Evolutionary conservation across 53 echinoderm and acorn worm genomes (phyloP), one percentile per base, ranked within the genome.

Genomic region (Echinometra lucunter): DNA sequence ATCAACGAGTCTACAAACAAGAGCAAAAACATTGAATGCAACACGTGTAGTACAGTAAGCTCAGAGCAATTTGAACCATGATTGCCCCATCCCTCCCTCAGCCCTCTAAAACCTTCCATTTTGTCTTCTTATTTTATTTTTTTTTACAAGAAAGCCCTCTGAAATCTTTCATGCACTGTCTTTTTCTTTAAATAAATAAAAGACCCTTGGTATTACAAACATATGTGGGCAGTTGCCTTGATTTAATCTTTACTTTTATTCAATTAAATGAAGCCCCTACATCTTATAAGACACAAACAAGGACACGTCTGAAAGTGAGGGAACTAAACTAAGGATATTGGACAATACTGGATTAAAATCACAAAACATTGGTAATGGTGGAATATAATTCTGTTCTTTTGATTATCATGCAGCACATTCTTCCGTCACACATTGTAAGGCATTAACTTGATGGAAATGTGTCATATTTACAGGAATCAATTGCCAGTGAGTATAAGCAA

Each of bases 401-500:
- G 49, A 49, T 85, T 49, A n/a, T 85, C 49, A 47, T 85, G 85
- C 85, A 85, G 85, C 85, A 85, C 85, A 85, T 53, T 85, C 28
- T 47, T 47, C 49, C n/a, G n/a, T 47, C 85, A 85, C 85, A 85
- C 85, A 85, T 19, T 42, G 85, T 85, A 85, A 85, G 85, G 85
- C 85, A 49, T 85, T n/a, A 85, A 53, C 27, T 30, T 23, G 17
- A 42, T 85, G 85, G 85, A 28, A 85, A 85, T 85, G 85, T 85
- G 85, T 49, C n/a, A 15, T 85, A 85, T 45, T 85, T 45, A 85
- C 85, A 85, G 85, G 85, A 85, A 85, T n/a, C n/a, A n/a, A n/a
- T 49, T n/a, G 85, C 85, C 49, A 47, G 40, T 21, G 18, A 74
- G n/a, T n/a, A 25, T 74, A 74, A 78, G 42, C 42, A 78, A 40